phyloP scores from a whole-genome alignment of 1,140 invertebrate genomes.

The Thalassaphorura encarpata region DNA sequence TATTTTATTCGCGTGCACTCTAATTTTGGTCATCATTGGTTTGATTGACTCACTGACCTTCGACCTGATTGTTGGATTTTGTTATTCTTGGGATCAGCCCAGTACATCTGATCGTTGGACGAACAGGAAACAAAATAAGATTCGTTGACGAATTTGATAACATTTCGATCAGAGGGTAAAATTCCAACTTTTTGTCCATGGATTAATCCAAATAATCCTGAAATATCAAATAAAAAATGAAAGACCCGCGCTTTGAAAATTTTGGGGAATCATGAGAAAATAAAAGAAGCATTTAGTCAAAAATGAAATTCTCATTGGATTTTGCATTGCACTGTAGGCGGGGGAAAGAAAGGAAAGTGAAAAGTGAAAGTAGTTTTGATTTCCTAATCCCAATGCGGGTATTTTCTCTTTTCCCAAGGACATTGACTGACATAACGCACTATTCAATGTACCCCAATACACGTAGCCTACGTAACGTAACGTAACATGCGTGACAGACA shows the following conservation, averaged over 20 bases:
- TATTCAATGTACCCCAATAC: neutral
- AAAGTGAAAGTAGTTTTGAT: neutral
- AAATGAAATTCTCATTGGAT: neutral
- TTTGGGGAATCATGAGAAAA: neutral
- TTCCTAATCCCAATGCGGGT: neutral
- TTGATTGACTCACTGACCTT: constrained; percentile 13
- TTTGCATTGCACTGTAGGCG: too few relatives aligned
- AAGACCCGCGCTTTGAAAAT: neutral
- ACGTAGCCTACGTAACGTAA: neutral
- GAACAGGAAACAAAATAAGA: constrained; percentile 30
- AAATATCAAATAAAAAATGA: constrained; percentile 5
- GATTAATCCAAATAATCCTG: constrained; percentile 22
- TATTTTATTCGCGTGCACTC: neutral
- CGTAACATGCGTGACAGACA: too few relatives aligned
- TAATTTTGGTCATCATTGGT: neutral
- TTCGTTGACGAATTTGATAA: constrained; percentile 31
- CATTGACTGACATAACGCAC: neutral
- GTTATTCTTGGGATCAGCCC: constrained; percentile 18
- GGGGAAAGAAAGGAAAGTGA: too few relatives aligned
- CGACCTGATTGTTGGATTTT: constrained; percentile 18
- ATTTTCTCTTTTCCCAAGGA: neutral
- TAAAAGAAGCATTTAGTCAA: neutral
- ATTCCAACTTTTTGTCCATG: constrained; percentile 21
- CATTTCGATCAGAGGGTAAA: constrained; percentile 21
- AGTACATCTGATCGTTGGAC: constrained; percentile 14